These are phyloP conservation scores for Petrolisthes manimaculis DNA, from an alignment of 2,888 invertebrate species.

Conservation along the genomic window DNA sequence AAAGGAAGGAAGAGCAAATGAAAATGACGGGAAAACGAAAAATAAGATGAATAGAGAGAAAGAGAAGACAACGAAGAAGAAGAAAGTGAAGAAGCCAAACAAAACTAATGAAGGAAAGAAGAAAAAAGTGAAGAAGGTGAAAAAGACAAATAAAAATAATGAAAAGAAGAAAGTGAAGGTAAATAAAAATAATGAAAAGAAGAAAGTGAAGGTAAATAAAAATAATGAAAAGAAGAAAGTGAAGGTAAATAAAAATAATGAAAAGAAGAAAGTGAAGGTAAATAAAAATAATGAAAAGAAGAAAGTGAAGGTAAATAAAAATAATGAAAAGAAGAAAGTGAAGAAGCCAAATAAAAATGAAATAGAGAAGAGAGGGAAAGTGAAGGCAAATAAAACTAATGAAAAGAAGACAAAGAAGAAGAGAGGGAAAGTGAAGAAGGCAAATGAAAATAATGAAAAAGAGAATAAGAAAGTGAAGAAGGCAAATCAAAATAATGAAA, in stretches of 20 bases:
- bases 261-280: too few relatives aligned
- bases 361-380: background rate
- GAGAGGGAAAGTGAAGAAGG: background rate
- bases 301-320: too few relatives aligned
- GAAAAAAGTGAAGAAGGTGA: too few relatives aligned
- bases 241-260: background rate
- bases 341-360: too few relatives aligned
- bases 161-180: background rate
- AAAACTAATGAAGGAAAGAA: background rate
- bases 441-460: background rate
- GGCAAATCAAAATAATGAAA: background rate
- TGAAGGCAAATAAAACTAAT: background rate
- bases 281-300: too few relatives aligned
- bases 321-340: too few relatives aligned
- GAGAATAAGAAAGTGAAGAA: background rate
- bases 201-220: background rate
- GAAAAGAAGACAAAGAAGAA: constrained; percentile 4
- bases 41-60: too few relatives aligned
- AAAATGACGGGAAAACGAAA: too few relatives aligned
- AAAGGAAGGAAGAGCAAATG: too few relatives aligned
- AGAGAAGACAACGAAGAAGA: too few relatives aligned
- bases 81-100: too few relatives aligned
- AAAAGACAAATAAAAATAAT: background rate
- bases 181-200: too few relatives aligned
- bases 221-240: background rate